A percentile compares a stretch with the other conserved stretches of the same genome.
Conservation (phyloP, 2,888 invertebrate species). For the Ligdia adustata region DNA sequence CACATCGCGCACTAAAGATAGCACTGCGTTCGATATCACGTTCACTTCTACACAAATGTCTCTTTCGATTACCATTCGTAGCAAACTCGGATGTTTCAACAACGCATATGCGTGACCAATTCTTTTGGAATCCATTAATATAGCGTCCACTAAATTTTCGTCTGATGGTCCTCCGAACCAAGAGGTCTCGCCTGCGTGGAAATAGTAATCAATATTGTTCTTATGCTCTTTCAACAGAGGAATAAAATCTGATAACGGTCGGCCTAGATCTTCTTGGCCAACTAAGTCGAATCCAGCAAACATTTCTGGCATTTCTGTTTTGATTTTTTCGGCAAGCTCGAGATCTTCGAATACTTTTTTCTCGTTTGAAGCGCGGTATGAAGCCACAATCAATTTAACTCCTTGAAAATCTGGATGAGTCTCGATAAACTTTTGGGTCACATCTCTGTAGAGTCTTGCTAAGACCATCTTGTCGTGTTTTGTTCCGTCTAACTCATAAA, state of each 20-base stretch:
- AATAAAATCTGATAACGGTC: constrained; percentile 84
- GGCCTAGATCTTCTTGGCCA: constrained; percentile 90
- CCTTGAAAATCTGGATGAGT: constrained; percentile 87
- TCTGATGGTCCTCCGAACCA: constrained; percentile 87
- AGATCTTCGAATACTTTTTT: constrained; percentile 72
- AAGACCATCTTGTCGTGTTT: constrained; percentile 77
- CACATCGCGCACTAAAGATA: constrained; percentile 87
- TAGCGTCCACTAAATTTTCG: constrained; percentile 90
- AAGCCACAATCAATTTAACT: constrained; percentile 85
- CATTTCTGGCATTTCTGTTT: constrained; percentile 85
- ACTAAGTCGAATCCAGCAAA: constrained; percentile 92
- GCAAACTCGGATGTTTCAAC: constrained; percentile 87
- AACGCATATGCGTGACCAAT: constrained; percentile 92
- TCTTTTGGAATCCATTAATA: constrained; percentile 88
- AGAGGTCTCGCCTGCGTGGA: constrained; percentile 92
- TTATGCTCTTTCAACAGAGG: constrained; percentile 79
- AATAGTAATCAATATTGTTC: constrained; percentile 85
- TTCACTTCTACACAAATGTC: constrained; percentile 90
- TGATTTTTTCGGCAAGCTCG: constrained; percentile 55
- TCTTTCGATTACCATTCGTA: constrained; percentile 80
- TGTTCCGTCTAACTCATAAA: constrained; percentile 87
- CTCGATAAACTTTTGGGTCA: constrained; percentile 82
- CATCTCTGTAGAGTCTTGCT: constrained; percentile 80
- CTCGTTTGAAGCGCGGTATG: constrained; percentile 46
- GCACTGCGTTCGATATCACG: constrained; percentile 91